Base-by-base conservation (phyloP, 2,888 invertebrate species). In the Camponotus fellah region DNA sequence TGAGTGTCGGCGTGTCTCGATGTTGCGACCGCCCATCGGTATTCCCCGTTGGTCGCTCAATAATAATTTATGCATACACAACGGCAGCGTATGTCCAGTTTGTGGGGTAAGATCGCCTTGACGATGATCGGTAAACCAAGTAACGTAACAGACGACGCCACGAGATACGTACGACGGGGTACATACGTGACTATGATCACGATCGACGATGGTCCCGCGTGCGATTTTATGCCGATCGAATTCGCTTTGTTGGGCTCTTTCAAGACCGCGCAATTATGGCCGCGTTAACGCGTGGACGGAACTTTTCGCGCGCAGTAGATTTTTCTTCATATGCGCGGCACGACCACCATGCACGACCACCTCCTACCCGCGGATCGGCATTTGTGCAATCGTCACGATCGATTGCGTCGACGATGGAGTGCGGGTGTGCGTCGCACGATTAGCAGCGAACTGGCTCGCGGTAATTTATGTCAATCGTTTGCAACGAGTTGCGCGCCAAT, bases 21-120 rank as follows among this genome's bases (percentile, higher is more conserved):
- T 83, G 77, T 66, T 91, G 88, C 91, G 92, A 92, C 92, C 93
- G 92, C 93, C 93, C 92, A 93, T 93, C 91, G 88, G 85, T 91
- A 86, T 86, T 88, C 86, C 92, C 87, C 92, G 92, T 92, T 91
- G 91, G 90, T 85, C 89, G 90, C 76, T 88, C 87, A 86, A 91
- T 91, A 90, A 93, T 93, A 92, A 92, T 92, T 92, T 91, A 92
- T 91, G 91, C 86, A 84, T 26, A 43, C 37, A 83, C 72, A 62
- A 62, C 80, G 71, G 34, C 69, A 46, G 21, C 58, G 68, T 32
- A 32, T 72, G 40, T 76, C 71, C 76, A 75, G 85, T 56, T 83
- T 69, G 83, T 62, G 58, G 82, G 43, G 74, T 64, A 84, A 86
- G 69, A 74, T 87, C 72, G 82, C 82, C 77, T 84, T 84, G 82